A percentile compares a stretch with the other conserved stretches of the same genome.
phyloP scores from a whole-genome alignment of 2,797 vertebrate species.

The Gadopsis marmoratus region DNA sequence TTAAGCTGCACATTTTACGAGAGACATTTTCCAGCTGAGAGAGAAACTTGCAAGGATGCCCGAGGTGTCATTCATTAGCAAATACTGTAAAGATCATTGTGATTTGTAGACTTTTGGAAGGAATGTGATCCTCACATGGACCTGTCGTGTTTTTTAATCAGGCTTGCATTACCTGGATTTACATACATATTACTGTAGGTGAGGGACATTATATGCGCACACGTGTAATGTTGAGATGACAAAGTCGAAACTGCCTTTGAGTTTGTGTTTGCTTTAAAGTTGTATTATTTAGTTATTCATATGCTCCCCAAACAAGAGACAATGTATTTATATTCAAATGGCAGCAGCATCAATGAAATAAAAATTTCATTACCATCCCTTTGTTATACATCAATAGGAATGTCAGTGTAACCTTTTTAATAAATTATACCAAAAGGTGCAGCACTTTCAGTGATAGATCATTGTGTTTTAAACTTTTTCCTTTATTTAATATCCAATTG shows the following conservation, averaged over 20 bases:
- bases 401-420: slow-evolving; percentile 74
- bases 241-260: slow-evolving; percentile 30
- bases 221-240: not conserved
- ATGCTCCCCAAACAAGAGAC: slow-evolving; percentile 47
- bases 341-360: slow-evolving; percentile 64
- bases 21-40: slow-evolving; percentile 75
- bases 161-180: slow-evolving; percentile 33
- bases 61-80: slow-evolving; percentile 66
- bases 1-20: slow-evolving; percentile 80
- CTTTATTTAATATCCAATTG: slow-evolving; percentile 66
- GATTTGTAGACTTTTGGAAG: slow-evolving; percentile 57
- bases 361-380: slow-evolving; percentile 75
- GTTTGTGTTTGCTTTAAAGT: slow-evolving; percentile 47
- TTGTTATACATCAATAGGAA: slow-evolving; percentile 80
- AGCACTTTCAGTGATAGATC: slow-evolving; percentile 49
- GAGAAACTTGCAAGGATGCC: slow-evolving; percentile 63
- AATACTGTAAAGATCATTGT: slow-evolving; percentile 66
- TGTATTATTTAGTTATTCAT: slow-evolving; percentile 60
- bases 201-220: slow-evolving; percentile 15
- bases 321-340: slow-evolving; percentile 69
- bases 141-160: slow-evolving; percentile 52
- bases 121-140: slow-evolving; percentile 40
- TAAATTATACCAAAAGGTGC: slow-evolving; percentile 73
- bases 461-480: slow-evolving; percentile 41
- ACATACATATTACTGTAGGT: slow-evolving; percentile 37